Evolutionary conservation across 2,888 invertebrate genomes (phyloP), one percentile per base, ranked within the genome.

Genomic region (Diachrysia chrysitis): DNA sequence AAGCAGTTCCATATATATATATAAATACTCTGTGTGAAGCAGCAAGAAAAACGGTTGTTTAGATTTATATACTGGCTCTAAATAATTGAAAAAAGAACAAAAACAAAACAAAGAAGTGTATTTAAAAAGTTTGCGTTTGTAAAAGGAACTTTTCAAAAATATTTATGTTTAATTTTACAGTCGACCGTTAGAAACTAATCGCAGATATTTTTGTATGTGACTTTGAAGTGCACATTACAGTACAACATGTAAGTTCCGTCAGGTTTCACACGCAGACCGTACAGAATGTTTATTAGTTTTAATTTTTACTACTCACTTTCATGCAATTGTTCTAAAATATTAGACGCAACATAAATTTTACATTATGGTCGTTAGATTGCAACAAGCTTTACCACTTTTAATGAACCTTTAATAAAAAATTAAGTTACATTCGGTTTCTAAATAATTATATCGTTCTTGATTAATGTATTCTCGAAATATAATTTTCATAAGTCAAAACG

Each of bases 221-320:
- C 29, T 64, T 60, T 53, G 69, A 62, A 69, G 56, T 81, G 72
- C 68, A 76, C 71, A 73, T 81, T 68, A 73, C 71, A 63, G 55
- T 61, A 81, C 78, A 68, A 81, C 70, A 71, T 70, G 72, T 77
- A 69, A 73, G 73, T 76, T 78, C 76, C 71, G 70, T 71, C 74
- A 74, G 65, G 67, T 46, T 53, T 60, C 68, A 62, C 81, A 80
- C 76, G 80, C 75, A 76, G 73, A 53, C 69, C 69, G 53, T 67
- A 57, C 23, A 60, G 69, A 76, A 74, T 75, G 72, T 80, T 80
- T 78, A 82, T 74, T 74, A 61, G 61, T 61, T 57, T 76, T 67
- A 71, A 75, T 78, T 74, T 74, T 76, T 77, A 80, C 70, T 73
- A 69, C 67, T 73, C 55, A 29, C 25, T 73, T 59, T 67, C 80